Conservation (phyloP, 2,113 vertebrate genomes). For the Romanogobio albipinnatus region DNA sequence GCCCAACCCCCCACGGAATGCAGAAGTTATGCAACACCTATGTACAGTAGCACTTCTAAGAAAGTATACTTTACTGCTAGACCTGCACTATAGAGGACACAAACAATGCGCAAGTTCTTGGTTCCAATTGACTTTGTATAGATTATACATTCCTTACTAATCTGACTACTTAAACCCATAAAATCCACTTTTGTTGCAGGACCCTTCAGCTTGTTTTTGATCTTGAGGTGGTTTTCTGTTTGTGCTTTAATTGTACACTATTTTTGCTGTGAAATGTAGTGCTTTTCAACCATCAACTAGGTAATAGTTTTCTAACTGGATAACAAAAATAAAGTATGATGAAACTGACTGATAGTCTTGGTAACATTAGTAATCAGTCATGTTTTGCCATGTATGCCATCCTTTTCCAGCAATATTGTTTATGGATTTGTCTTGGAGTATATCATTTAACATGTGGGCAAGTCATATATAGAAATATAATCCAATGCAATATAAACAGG, state of each 20-base stretch:
- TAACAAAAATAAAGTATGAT: not conserved
- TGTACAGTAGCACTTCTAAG: conserved; percentile 29
- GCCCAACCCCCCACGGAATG: conserved; percentile 35
- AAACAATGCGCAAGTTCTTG: not conserved
- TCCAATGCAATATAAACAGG: not conserved
- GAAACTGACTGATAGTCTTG: not conserved
- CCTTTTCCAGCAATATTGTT: not conserved
- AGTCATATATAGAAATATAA: not conserved
- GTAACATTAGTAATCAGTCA: not conserved
- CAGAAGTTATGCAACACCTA: conserved; percentile 30
- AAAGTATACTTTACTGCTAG: not conserved
- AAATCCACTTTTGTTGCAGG: not conserved
- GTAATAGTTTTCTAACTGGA: not conserved
- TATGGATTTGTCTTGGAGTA: not conserved
- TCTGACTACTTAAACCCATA: not conserved
- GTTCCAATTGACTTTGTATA: not conserved
- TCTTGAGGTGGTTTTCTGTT: not conserved
- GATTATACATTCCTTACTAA: conserved; percentile 2
- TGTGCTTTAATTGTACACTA: too few relatives aligned
- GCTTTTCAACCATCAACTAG: not conserved
- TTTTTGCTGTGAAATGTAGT: not conserved
- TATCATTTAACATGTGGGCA: not conserved
- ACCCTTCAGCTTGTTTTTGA: not conserved
- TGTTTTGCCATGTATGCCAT: not conserved
- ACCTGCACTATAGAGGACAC: not conserved